These are phyloP conservation scores for Acrocera orbiculus DNA, from an alignment of 2,888 invertebrate genomes.

Conservation along the genomic window DNA sequence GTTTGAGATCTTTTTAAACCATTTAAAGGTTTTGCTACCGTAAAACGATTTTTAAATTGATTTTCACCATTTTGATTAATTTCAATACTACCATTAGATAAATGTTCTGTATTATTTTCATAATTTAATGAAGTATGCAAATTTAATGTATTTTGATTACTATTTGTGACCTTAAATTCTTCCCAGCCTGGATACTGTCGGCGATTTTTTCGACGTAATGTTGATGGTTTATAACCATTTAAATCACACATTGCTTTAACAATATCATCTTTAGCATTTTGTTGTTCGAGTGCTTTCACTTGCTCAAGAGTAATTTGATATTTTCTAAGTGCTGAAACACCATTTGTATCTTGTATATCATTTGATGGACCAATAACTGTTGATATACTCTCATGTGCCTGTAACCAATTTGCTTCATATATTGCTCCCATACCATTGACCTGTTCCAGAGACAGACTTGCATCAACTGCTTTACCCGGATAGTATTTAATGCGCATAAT, in stretches of 20 bases:
- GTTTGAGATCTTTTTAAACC: constrained; percentile 26
- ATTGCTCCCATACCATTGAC: constrained; percentile 56
- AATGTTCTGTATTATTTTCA: constrained; percentile 24
- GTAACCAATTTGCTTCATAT: constrained; percentile 74
- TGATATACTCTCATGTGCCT: constrained; percentile 34
- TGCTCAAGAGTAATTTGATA: constrained; percentile 38
- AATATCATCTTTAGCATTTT: constrained; percentile 22
- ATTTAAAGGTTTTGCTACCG: constrained; percentile 17
- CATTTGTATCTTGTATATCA: constrained; percentile 15
- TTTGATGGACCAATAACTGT: constrained; percentile 5
- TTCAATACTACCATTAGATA: too few relatives aligned
- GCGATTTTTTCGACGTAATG: constrained; percentile 37
- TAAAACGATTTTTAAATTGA: neutral
- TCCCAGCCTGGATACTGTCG: constrained; percentile 42
- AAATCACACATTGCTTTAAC: constrained; percentile 42
- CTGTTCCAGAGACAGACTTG: constrained; percentile 48
- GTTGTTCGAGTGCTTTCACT: constrained; percentile 36
- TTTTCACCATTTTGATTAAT: constrained; percentile 1
- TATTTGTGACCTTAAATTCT: constrained; percentile 24
- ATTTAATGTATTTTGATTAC: too few relatives aligned
- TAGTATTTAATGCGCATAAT: constrained; percentile 69
- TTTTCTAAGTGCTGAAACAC: constrained; percentile 35
- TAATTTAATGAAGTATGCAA: constrained; percentile 13
- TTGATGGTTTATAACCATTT: constrained; percentile 43
- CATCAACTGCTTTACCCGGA: constrained; percentile 63